Conservation (phyloP, 1,140 invertebrate species). For the Lamellibrachia luymesi region DNA sequence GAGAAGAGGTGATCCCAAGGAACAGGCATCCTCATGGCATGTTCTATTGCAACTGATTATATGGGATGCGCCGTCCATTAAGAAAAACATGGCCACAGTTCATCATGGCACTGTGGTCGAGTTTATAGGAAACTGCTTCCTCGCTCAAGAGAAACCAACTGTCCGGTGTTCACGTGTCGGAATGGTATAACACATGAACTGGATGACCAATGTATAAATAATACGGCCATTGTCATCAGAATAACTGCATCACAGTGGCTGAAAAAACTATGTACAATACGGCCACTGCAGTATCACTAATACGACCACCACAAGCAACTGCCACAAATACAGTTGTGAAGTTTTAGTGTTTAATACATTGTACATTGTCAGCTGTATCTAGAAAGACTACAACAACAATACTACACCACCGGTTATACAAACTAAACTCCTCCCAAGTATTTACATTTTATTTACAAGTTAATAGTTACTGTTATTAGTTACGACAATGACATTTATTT, state of each 20-base stretch:
- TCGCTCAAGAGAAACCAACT: no score
- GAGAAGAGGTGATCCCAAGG: not conserved
- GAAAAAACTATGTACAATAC: not conserved
- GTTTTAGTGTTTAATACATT: not conserved
- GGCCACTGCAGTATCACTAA: not conserved
- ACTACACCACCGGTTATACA: not conserved
- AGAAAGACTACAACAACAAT: not conserved
- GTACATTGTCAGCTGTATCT: not conserved
- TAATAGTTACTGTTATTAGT: not conserved
- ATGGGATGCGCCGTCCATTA: not conserved
- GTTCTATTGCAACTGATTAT: not conserved
- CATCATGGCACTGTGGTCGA: not conserved
- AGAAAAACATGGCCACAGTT: not conserved
- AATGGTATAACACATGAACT: not conserved
- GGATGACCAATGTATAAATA: not conserved
- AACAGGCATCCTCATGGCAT: not conserved
- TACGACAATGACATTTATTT: not conserved
- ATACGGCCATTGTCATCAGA: not conserved
- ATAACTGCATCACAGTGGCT: not conserved
- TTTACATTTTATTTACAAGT: not conserved
- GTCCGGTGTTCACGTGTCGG: not conserved
- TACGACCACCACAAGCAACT: not conserved
- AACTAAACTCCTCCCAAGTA: not conserved
- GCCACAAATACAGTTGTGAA: not conserved
- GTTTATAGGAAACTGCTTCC: not conserved